Evolutionary conservation across 37 sponge, comb jelly and placozoan species (phyloP).

Genomic region (Aphrocallistes beatrix): DNA sequence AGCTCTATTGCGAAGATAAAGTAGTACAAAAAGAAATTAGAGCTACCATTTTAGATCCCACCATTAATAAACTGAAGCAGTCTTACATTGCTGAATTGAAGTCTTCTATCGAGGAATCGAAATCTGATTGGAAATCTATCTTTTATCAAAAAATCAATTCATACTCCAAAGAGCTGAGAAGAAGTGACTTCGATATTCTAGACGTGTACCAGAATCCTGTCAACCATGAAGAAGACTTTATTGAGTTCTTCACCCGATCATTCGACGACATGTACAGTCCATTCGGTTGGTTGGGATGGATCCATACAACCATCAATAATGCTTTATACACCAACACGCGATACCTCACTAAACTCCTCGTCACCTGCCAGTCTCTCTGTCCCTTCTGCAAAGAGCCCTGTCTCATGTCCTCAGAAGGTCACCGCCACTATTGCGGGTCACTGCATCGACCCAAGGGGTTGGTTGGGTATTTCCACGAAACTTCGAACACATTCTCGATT

Average conservation of each 20-base stretch:
- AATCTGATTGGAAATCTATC: not conserved
- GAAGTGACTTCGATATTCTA: not conserved
- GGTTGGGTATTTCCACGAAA: not conserved
- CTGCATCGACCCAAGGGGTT: not conserved
- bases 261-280: not conserved
- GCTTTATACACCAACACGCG: not conserved
- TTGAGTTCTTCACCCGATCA: not conserved
- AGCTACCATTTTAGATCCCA: not conserved
- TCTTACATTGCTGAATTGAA: not conserved
- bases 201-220: not conserved
- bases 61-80: not conserved
- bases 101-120: not conserved
- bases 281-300: not conserved
- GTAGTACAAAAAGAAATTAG: not conserved
- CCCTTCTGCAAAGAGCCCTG: conserved; percentile 4
- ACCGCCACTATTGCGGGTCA: not conserved
- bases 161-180: not conserved
- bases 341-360: not conserved
- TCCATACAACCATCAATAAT: not conserved
- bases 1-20: not conserved
- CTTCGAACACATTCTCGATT: not conserved
- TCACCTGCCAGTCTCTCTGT: not conserved
- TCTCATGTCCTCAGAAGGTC: not conserved
- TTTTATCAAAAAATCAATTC: not conserved
- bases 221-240: not conserved